Evolutionary conservation across 64 coral and sea anemone genomes (phyloP), one percentile per base, ranked within the genome.

Genomic region (Actinia equina): DNA sequence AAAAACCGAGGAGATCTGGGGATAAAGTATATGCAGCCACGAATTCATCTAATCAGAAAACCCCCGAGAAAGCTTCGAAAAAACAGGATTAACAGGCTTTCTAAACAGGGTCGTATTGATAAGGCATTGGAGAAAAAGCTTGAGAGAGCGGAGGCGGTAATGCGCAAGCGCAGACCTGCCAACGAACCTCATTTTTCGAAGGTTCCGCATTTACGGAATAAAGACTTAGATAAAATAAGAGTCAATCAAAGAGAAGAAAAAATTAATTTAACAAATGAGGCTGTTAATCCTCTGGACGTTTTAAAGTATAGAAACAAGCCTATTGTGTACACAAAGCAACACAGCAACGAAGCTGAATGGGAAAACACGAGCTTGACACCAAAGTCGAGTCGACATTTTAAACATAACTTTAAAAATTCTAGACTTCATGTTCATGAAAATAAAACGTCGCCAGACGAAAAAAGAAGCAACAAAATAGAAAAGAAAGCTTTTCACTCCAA

Each of bases 21-120:
- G 13, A 52, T 43, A 20, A 46, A 18, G 16, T 8, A 6, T 20
- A 51, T 10, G 17, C 49, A 18, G 51, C 22, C 19, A 12, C 16
- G 19, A 22, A 1, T 46, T 52, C 7, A 81, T 81, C 78, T 44
- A 81, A 81, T 81, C 78, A 81, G 78, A 46, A 81, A 52, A 52
- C 78, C 44, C 15, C 43, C 78, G 44, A 52, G 78, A 52, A 81
- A 81, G 6, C 62, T 52, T 8, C 3, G 16, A 19, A 46, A 22
- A n/a, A 81, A 49, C 78, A 18, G 27, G 44, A 51, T 44, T 5
- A 81, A 81, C 17, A 18, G 78, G 17, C 17, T 81, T 20, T 3
- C n/a, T 81, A 81, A 44, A 81, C 43, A 52, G 17, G 44, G 23
- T 46, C 22, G 18, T 20, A 19, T 49, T 44, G 43, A n/a, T 22